phyloP scores from a whole-genome alignment of 2,797 vertebrate species.

The Trichosurus vulpecula region DNA sequence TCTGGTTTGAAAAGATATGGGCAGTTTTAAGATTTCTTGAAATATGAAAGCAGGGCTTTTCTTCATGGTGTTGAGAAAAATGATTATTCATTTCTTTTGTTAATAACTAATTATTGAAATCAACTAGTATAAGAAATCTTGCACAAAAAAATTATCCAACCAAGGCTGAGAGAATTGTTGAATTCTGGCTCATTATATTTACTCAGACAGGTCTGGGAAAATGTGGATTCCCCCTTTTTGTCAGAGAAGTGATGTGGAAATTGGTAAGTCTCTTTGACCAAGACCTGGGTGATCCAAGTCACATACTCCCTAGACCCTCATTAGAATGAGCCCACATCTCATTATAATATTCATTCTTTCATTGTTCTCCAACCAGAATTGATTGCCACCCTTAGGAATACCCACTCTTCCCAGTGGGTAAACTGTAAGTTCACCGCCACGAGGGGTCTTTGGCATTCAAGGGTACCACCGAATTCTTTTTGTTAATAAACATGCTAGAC shows the following conservation, averaged over 20 bases:
- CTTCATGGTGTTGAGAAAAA: not conserved
- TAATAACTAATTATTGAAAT: not conserved
- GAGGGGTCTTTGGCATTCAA: not conserved
- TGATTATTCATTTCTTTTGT: not conserved
- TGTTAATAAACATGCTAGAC: not conserved
- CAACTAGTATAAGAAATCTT: not conserved
- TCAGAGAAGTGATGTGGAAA: not conserved
- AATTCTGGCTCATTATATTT: not conserved
- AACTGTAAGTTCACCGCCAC: not conserved
- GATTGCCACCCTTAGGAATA: not conserved
- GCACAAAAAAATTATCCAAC: not conserved
- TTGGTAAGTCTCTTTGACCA: not conserved
- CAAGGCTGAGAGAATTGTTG: not conserved
- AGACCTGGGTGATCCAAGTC: not conserved
- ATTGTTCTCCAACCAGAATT: not conserved
- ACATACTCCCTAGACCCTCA: not conserved
- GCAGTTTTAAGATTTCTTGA: not conserved
- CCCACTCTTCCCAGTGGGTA: not conserved
- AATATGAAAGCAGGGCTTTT: not conserved
- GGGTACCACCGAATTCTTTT: not conserved
- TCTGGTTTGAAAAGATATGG: not conserved
- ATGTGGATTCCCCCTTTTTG: not conserved
- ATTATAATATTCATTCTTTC: not conserved
- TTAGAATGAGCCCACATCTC: not conserved
- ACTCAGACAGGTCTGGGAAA: not conserved